Base-by-base conservation (phyloP, 2,888 invertebrate genomes). In the Lasioglossum marginatum region DNA sequence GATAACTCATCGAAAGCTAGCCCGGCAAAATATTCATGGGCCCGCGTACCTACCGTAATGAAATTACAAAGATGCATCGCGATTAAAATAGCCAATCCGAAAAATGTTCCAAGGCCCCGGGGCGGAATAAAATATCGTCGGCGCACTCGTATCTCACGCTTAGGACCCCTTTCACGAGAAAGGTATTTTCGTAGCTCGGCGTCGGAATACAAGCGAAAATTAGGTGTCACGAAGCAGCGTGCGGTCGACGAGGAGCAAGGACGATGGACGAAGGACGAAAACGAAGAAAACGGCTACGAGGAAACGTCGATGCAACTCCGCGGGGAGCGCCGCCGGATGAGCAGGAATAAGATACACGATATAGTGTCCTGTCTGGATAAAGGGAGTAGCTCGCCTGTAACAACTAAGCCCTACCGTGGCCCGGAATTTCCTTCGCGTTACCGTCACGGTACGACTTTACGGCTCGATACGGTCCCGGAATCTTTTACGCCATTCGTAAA, bases 161-260 rank as follows among this genome's bases (percentile, higher is more conserved):
- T 31, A n/a, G n/a, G n/a, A 73, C 57, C 34, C 68, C 31, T 66
- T 73, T 76, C 76, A 16, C n/a, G 45, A 1, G 48, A 14, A 5
- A 48, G 85, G 76, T 66, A 78, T 78, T 66, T 68, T 48, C 63
- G 73, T 45, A 66, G 57, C 66, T 12, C 19, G 43, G 68, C 74
- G 77, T 16, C 40, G 37, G 73, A 23, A 68, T 81, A 76, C 68
- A 78, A 27, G 85, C 52, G 86, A 82, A 87, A 89, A 89, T 90
- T 90, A 86, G 85, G 81, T 90, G 87, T 88, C 79, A 78, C 57
- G 79, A 71, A 83, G 73, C 80, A 86, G 90, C 86, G 81, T 88
- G 85, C 45, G 83, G 90, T 81, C 88, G 88, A 82, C 77, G 82
- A 68, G 80, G 45, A 63, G 68, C 68, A 68, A 84, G 79, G 78